phyloP scores from a whole-genome alignment of 2,113 vertebrate genomes.

The Larimichthys crocea region DNA sequence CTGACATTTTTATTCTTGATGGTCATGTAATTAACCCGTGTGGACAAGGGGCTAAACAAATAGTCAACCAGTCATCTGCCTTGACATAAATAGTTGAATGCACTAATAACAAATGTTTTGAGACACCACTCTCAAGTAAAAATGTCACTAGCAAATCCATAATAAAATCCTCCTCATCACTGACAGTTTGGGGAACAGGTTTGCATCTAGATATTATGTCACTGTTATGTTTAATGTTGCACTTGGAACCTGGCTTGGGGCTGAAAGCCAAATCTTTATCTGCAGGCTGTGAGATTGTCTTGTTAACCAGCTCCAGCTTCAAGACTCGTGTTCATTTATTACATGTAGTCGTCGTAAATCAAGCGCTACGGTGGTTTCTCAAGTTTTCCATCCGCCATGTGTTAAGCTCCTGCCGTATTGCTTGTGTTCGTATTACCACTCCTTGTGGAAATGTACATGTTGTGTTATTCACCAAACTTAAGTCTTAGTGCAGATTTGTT shows the following conservation, averaged over 20 bases:
- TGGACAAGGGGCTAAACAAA: neutral
- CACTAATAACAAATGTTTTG: constrained; percentile 14
- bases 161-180: constrained; percentile 36
- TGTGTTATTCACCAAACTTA: constrained; percentile 7
- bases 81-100: constrained; percentile 28
- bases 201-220: constrained; percentile 64
- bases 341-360: constrained; percentile 71
- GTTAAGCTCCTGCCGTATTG: constrained; percentile 46
- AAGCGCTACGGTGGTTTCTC: constrained; percentile 54
- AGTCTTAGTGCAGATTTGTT: constrained; percentile 26
- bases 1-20: constrained; percentile 2
- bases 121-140: constrained; percentile 14
- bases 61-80: constrained; percentile 7
- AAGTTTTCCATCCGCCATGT: constrained; percentile 68
- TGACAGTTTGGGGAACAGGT: constrained; percentile 27
- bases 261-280: constrained; percentile 68
- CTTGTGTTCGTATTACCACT: constrained; percentile 26
- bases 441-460: constrained; percentile 33
- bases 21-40: constrained; percentile 6
- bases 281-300: constrained; percentile 67
- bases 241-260: constrained; percentile 62
- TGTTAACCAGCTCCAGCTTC: constrained; percentile 75
- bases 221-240: constrained; percentile 65
- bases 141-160: constrained; percentile 30
- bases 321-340: constrained; percentile 72